Base-by-base conservation (phyloP, 1,140 invertebrate genomes). In the Venustaconcha ellipsiformis region DNA sequence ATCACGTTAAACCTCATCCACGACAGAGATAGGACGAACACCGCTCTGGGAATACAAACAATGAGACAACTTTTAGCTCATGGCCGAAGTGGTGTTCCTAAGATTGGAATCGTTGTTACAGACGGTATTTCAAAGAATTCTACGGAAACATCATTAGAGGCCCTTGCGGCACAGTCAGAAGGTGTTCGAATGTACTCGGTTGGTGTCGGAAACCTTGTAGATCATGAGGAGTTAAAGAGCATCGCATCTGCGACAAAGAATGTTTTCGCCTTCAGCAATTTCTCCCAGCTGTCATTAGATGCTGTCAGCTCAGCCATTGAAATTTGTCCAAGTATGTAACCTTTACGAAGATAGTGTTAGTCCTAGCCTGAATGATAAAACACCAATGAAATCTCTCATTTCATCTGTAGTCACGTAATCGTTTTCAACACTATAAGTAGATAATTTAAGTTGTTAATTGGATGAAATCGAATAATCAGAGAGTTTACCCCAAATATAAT, bases 21-120 rank as follows among this genome's bases (percentile, higher is more conserved):
- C 37, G 37, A 48, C 37, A 48, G 73, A 58, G 48, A 56, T 1
- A 78, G 77, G 11, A 77, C 72, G 8, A 69, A 77, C 57, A 81
- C 78, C 4, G 78, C 77, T 15, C 20, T 55, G 13, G 80, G 67
- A 12, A 73, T 80, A 6, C 57, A 55, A 37, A 55, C 20, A 4
- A 80, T 80, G 71, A 23, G 26, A 15, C 55, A 73, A 64, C 62
- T 80, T 23, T 80, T 78, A n/a, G 63, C 76, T n/a, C 73, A 70
- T 0, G 70, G 57, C 6, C 55, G 74, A 14, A 20, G 13, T n/a
- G 72, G 70, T 20, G 78, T 84, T 11, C 75, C 79, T 30, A 79
- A 79, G 62, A 70, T 84, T 18, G 82, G 79, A 6, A 74, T 85
- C 60, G 80, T 86, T 20, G 76, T 86, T 23, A 84, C 83, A 0